These are phyloP conservation scores for Trachelipus rathkii DNA, from an alignment of 1,140 invertebrate genomes.

Conservation along the genomic window DNA sequence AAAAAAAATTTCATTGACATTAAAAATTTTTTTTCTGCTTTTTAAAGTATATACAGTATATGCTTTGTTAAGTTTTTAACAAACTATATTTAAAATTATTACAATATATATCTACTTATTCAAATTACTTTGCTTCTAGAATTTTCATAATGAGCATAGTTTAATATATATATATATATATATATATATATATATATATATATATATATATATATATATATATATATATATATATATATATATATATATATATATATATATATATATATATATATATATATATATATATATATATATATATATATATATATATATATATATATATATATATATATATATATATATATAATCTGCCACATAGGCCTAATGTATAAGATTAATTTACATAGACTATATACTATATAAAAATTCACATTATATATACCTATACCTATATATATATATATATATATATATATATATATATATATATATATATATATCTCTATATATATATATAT, in stretches of 20 bases:
- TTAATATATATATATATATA: neutral
- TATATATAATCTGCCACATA: too few relatives aligned
- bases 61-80: neutral
- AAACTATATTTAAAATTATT: neutral
- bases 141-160: neutral
- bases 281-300: too few relatives aligned
- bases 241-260: neutral
- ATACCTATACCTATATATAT: neutral
- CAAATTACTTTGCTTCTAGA: neutral
- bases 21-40: neutral
- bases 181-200: slow-evolving; percentile 7
- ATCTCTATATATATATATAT: too few relatives aligned
- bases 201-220: slow-evolving; percentile 15
- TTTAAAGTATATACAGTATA: neutral
- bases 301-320: too few relatives aligned
- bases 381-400: too few relatives aligned
- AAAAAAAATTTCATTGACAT: neutral
- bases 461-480: too few relatives aligned
- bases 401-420: too few relatives aligned
- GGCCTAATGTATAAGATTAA: too few relatives aligned
- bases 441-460: neutral
- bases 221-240: slow-evolving; percentile 15
- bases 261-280: neutral
- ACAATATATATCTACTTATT: neutral
- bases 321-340: too few relatives aligned